A percentile compares a stretch with the other conserved stretches of the same genome.
phyloP scores from a whole-genome alignment of 1,140 invertebrate species.

The Apis dorsata region DNA sequence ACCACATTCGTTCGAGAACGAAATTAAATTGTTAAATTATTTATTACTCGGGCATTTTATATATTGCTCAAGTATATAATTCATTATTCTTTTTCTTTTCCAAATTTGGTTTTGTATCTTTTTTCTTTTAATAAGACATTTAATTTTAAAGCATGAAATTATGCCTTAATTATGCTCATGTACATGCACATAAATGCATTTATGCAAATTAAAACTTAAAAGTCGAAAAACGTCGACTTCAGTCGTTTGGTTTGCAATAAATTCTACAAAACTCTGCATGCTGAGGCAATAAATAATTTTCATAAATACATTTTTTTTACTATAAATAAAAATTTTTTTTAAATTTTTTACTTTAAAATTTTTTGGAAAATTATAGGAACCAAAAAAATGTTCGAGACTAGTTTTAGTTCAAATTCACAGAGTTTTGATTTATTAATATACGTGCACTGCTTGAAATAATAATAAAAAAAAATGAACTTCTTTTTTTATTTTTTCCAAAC shows the following conservation, averaged over 20 bases:
- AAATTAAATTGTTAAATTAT: background rate
- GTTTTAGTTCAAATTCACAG: background rate
- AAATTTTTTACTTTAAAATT: no score
- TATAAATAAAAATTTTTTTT: background rate
- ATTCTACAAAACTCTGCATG: background rate
- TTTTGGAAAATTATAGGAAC: background rate
- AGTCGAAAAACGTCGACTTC: background rate
- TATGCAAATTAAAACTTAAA: background rate
- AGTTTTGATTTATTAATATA: background rate
- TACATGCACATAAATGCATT: constrained; percentile 1
- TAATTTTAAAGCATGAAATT: background rate
- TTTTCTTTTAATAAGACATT: background rate
- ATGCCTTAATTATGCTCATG: background rate
- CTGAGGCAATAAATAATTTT: background rate
- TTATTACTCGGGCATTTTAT: background rate
- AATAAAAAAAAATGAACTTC: background rate
- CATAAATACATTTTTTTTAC: background rate
- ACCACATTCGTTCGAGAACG: constrained; percentile 6
- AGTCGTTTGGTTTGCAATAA: constrained; percentile 11
- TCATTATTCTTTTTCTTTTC: background rate
- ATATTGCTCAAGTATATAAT: background rate
- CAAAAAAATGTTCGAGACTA: background rate
- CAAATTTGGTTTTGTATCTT: background rate
- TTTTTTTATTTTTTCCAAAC: background rate
- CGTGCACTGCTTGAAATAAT: background rate